Conservation (phyloP, 2,888 invertebrate species). For the Chalcis sispes region DNA sequence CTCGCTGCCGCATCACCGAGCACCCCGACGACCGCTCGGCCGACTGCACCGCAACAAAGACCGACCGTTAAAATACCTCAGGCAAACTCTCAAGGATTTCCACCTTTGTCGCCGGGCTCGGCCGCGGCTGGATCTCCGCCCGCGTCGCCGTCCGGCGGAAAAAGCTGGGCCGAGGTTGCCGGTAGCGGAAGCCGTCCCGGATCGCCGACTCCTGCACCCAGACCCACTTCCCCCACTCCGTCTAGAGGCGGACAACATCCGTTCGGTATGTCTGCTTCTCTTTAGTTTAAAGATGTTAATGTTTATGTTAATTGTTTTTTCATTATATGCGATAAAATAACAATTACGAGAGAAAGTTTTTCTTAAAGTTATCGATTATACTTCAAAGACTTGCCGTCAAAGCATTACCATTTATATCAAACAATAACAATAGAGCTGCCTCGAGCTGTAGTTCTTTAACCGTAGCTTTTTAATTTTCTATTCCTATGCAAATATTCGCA, state of each 20-base stretch:
- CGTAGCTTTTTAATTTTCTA: no score
- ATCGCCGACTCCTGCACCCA: slow-evolving; percentile 57
- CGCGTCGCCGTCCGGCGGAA: slow-evolving; percentile 38
- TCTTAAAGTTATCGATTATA: no score
- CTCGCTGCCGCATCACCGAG: not conserved
- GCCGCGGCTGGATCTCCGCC: slow-evolving; percentile 13
- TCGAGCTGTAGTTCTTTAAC: no score
- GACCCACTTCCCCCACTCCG: slow-evolving; percentile 14
- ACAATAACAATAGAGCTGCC: no score
- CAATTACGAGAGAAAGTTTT: no score
- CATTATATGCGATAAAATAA: no score
- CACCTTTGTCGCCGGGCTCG: slow-evolving; percentile 24
- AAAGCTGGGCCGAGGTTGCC: slow-evolving; percentile 67
- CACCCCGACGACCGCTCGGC: not conserved
- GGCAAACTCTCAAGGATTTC: slow-evolving; percentile 12
- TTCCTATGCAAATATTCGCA: no score
- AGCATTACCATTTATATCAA: no score
- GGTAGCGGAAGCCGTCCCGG: slow-evolving; percentile 62
- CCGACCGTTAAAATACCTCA: slow-evolving; percentile 14
- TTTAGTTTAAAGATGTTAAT: no score
- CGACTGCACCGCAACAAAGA: not conserved
- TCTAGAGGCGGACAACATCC: slow-evolving; percentile 3
- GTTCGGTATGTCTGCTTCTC: slow-evolving; percentile 16
- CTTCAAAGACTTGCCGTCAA: no score
- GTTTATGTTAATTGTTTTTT: no score